Conservation (phyloP, 2,113 vertebrate genomes). For the Panthera leo region DNA sequence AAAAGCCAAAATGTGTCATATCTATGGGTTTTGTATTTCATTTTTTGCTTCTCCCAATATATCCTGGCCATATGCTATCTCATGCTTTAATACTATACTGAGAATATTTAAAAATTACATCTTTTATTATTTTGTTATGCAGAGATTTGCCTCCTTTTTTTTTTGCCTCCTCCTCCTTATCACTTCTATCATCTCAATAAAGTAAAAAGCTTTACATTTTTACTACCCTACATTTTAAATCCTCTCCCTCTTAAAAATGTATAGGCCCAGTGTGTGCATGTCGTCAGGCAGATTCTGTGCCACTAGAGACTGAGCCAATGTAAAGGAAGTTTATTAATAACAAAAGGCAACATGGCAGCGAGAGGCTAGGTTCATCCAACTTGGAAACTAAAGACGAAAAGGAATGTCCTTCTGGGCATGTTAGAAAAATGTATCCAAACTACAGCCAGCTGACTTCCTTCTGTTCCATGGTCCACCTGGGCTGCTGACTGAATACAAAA, state of each 20-base stretch:
- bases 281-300: background rate
- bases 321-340: conserved; percentile 49
- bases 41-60: background rate
- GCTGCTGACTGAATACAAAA: background rate
- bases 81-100: background rate
- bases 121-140: background rate
- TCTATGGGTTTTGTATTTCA: background rate
- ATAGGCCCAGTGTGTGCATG: background rate
- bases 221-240: background rate
- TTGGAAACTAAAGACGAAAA: conserved; percentile 61
- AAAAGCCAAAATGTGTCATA: background rate
- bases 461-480: background rate
- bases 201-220: background rate
- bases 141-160: background rate
- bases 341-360: conserved; percentile 50
- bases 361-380: conserved; percentile 39
- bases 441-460: background rate
- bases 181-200: background rate
- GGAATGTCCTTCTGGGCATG: background rate
- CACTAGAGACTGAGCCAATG: background rate
- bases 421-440: conserved; percentile 47
- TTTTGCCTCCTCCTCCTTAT: background rate
- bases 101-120: conserved; percentile 24
- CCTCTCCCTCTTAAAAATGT: background rate
- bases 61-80: background rate